These are phyloP conservation scores for Musca domestica DNA, from an alignment of 1,140 invertebrate genomes.

Conservation along the genomic window DNA sequence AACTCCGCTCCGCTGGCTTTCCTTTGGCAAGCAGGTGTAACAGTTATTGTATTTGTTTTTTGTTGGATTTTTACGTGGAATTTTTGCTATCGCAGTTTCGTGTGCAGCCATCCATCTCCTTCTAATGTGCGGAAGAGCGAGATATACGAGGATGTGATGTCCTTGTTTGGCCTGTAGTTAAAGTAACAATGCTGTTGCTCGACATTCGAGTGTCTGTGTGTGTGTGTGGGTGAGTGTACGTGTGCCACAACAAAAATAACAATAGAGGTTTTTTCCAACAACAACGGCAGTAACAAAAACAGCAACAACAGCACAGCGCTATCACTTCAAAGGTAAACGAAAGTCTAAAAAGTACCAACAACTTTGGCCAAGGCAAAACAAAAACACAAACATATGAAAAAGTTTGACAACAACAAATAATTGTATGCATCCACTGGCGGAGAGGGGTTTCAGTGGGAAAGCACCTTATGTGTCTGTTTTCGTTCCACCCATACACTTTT, in stretches of 20 bases:
- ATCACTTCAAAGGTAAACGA: not conserved
- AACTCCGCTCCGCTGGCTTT: not conserved
- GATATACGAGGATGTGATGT: not conserved
- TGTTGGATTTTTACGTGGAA: constrained; percentile 4
- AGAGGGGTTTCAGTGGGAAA: too few relatives aligned
- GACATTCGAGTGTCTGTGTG: not conserved
- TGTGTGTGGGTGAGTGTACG: not conserved
- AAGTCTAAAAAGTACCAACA: not conserved
- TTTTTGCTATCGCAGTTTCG: constrained; percentile 1
- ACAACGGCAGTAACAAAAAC: not conserved
- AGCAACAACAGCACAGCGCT: not conserved
- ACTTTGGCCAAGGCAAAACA: not conserved
- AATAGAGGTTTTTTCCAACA: not conserved
- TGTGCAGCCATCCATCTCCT: too few relatives aligned
- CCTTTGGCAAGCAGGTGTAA: constrained; percentile 14
- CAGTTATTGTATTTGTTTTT: constrained; percentile 15
- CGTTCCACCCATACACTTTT: too few relatives aligned
- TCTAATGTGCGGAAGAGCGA: too few relatives aligned
- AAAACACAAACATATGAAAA: not conserved
- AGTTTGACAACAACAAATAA: not conserved
- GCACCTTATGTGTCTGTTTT: too few relatives aligned
- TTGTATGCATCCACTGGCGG: too few relatives aligned
- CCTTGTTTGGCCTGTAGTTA: constrained; percentile 7
- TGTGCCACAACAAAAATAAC: constrained; percentile 4
- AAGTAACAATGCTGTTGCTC: constrained; percentile 3